A percentile compares a stretch with the other conserved stretches of the same genome.
Evolutionary conservation across 2,888 invertebrate species (phyloP).

Genomic region (Helobdella robusta): DNA sequence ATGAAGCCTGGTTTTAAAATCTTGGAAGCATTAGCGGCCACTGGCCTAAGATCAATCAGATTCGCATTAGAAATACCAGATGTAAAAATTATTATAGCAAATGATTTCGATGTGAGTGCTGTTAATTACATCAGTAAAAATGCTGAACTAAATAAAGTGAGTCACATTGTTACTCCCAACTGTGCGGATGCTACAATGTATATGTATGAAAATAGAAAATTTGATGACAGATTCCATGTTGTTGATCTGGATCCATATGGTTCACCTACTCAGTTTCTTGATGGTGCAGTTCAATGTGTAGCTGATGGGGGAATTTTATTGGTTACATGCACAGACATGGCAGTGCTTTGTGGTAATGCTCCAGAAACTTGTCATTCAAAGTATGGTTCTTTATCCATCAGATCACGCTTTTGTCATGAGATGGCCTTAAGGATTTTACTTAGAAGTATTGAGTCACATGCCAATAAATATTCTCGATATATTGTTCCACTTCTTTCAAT

Average conservation of each 20-base stretch:
- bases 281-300: slow-evolving; percentile 46
- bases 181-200: slow-evolving; percentile 68
- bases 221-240: slow-evolving; percentile 66
- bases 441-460: slow-evolving; percentile 70
- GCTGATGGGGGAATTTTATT: slow-evolving; percentile 67
- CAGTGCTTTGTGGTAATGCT: slow-evolving; percentile 81
- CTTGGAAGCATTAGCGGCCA: slow-evolving; percentile 87
- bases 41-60: slow-evolving; percentile 84
- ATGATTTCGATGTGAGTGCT: slow-evolving; percentile 75
- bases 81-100: slow-evolving; percentile 67
- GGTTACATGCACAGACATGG: slow-evolving; percentile 93
- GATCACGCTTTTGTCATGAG: slow-evolving; percentile 66
- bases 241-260: slow-evolving; percentile 97
- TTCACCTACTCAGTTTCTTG: slow-evolving; percentile 77
- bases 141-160: slow-evolving; percentile 65
- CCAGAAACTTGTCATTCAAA: slow-evolving; percentile 85
- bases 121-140: slow-evolving; percentile 75
- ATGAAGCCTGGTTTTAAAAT: no score
- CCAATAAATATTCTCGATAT: slow-evolving; percentile 82
- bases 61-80: slow-evolving; percentile 86
- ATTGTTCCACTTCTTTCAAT: slow-evolving; percentile 61
- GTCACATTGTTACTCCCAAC: slow-evolving; percentile 60
- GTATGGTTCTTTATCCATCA: slow-evolving; percentile 81
- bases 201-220: slow-evolving; percentile 55
- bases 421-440: slow-evolving; percentile 87